Evolutionary conservation across 1,140 invertebrate species (phyloP), one percentile per base, ranked within the genome.

Genomic region (Zaprionus davidi): DNA sequence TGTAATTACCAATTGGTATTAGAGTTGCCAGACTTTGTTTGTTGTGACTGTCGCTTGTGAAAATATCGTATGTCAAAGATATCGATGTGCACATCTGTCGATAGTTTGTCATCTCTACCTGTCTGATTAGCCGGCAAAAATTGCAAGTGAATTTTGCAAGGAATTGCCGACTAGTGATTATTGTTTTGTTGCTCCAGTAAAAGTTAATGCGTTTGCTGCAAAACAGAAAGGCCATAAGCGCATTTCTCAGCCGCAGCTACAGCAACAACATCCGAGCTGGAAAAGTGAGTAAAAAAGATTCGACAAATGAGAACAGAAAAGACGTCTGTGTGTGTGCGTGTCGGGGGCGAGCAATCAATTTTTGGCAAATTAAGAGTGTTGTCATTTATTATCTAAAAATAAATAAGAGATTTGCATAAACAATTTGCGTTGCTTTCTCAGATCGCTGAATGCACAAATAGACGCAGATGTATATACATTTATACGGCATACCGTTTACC

Each of bases 401-500:
- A 87, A 66, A 51, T 28, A 65, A 65, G 34, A 34, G 9, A 77
- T 86, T 80, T 78, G 84, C 83, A 87, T 74, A 87, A 77, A 73
- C 56, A 65, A 36, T 71, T 20, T 55, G 36, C 28, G 36, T 59
- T 49, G 44, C 73, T 62, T 31, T 41, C 49, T 41, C 20, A 59
- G 44, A 9, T 28, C 3, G 12, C 26, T 46, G 59, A 53, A 11
- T 76, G 62, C 69, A 76, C 22, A 66, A 44, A 66, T 58, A 63
- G 5, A 74, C 44, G 56, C 24, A 67, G 26, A 62, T 58, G 46
- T 26, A 62, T n/a, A 22, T 20, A 22, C 13, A 13, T 22, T 53
- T 20, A 13, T 55, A 59, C 26, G 17, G 9, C 38, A 34, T 15
- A 15, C 15, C 24, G 24, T 46, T 38, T 34, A 31, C 22, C 36